Base-by-base conservation (phyloP, 2,797 vertebrate genomes). In the Semaprochilodus insignis region DNA sequence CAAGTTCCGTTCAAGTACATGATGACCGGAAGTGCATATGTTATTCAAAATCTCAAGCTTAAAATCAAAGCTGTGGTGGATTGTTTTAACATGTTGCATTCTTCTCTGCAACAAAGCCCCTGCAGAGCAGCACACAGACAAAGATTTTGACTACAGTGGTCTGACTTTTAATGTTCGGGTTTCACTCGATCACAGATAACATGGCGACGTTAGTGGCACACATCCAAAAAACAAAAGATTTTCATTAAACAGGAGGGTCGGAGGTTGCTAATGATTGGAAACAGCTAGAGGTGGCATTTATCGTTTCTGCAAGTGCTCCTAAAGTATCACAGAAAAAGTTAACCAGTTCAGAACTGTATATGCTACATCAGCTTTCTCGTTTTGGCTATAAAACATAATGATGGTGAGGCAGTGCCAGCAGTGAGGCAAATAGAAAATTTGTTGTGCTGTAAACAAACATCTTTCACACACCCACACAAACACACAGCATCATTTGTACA, bases 381-480 rank as follows among this genome's bases (percentile, higher is more conserved):
- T 73, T 74, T 27, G 63, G 52, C 6, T 40, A 19, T 55, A 44
- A 23, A 2, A 51, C 10, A 81, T 52, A 74, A 11, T 4, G 67
- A 69, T 48, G 19, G 48, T 25, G n/a, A 74, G 31, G 25, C 15
- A 27, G 7, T 76, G 65, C 11, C 21, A 31, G n/a, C 55, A 71
- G 23, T 57, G 23, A 52, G 17, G 60, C 51, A 31, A 60, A 13
- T 13, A 74, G 31, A 62, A 57, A 34, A 52, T 65, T 31, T 77
- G 66, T 71, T 78, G 72, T 71, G 77, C 85, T 87, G 77, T 82
- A 81, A 78, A 84, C 80, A 82, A 80, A 40, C 74, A 48, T 74
- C 63, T 73, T 57, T 77, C 74, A 70, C 63, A 78, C 85, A 78
- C 74, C 74, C 67, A 74, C 75, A 69, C 54, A 76, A 51, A 78